Percentiles rank a stretch among this genome's conserved stretches.
These are phyloP conservation scores for Syrphus vitripennis DNA, from an alignment of 2,888 invertebrate species.

Conservation along the genomic window DNA sequence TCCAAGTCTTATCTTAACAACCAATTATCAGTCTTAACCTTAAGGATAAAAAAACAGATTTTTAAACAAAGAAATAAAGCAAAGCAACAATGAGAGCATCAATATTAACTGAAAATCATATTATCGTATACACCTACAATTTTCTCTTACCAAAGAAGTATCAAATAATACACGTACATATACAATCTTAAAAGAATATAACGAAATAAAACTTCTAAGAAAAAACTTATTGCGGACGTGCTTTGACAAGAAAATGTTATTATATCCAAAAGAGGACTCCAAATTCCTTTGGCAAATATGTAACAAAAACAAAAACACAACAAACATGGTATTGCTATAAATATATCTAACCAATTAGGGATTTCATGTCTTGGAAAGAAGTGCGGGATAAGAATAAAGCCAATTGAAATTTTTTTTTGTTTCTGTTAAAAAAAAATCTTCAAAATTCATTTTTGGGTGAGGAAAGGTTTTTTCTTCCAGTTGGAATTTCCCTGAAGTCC, in stretches of 20 bases:
- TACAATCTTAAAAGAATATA: background rate
- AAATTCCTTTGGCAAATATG: background rate
- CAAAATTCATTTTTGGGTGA: background rate
- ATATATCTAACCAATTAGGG: background rate
- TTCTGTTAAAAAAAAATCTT: background rate
- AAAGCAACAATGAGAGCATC: background rate
- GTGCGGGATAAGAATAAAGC: background rate
- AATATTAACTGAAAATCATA: background rate
- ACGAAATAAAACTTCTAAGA: constrained; percentile 4
- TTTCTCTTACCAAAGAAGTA: background rate
- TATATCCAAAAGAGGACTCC: background rate
- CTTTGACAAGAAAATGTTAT: background rate
- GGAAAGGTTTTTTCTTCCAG: background rate
- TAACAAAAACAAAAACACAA: background rate
- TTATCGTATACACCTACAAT: background rate
- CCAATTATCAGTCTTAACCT: background rate
- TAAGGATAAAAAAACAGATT: background rate
- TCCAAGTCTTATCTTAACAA: background rate
- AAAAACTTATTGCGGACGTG: background rate
- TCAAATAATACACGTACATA: background rate
- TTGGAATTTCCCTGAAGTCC: background rate
- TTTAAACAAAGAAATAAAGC: background rate
- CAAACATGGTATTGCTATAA: background rate
- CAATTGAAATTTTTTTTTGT: background rate
- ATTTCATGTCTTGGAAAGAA: background rate